A percentile compares a stretch with the other conserved stretches of the same genome.
phyloP scores from a whole-genome alignment of 2,888 invertebrate species.

The Heliconius aoede region DNA sequence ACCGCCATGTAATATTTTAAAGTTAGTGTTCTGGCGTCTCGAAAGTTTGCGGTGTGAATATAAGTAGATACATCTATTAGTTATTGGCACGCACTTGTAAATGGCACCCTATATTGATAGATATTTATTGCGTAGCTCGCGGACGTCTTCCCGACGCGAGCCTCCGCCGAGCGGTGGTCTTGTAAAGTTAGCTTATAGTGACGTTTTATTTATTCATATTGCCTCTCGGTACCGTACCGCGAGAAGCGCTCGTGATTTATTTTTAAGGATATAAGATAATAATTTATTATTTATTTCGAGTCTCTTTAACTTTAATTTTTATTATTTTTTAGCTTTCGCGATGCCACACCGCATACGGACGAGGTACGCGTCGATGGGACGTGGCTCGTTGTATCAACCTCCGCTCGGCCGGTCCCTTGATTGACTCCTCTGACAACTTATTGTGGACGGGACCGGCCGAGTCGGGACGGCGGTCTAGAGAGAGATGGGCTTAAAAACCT shows the following conservation, averaged over 20 bases:
- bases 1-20: slow-evolving; percentile 78
- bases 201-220: slow-evolving; percentile 82
- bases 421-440: slow-evolving; percentile 37
- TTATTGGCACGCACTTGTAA: slow-evolving; percentile 82
- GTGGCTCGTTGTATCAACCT: slow-evolving; percentile 64
- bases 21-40: slow-evolving; percentile 80
- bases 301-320: slow-evolving; percentile 82
- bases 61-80: slow-evolving; percentile 70
- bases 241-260: slow-evolving; percentile 84
- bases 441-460: slow-evolving; percentile 61
- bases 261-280: slow-evolving; percentile 84
- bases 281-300: slow-evolving; percentile 85
- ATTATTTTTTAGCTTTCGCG: slow-evolving; percentile 77
- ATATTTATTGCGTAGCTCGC: slow-evolving; percentile 83
- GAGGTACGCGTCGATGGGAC: slow-evolving; percentile 78
- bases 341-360: slow-evolving; percentile 80
- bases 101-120: slow-evolving; percentile 82
- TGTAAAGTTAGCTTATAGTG: slow-evolving; percentile 83
- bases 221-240: slow-evolving; percentile 82
- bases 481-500: slow-evolving; percentile 57
- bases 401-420: slow-evolving; percentile 61
- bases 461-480: slow-evolving; percentile 59
- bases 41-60: slow-evolving; percentile 83
- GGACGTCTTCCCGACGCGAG: slow-evolving; percentile 82
- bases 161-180: slow-evolving; percentile 83